These are phyloP conservation scores for Chydorus sphaericus DNA, from an alignment of 2,888 invertebrate species.

Conservation along the genomic window DNA sequence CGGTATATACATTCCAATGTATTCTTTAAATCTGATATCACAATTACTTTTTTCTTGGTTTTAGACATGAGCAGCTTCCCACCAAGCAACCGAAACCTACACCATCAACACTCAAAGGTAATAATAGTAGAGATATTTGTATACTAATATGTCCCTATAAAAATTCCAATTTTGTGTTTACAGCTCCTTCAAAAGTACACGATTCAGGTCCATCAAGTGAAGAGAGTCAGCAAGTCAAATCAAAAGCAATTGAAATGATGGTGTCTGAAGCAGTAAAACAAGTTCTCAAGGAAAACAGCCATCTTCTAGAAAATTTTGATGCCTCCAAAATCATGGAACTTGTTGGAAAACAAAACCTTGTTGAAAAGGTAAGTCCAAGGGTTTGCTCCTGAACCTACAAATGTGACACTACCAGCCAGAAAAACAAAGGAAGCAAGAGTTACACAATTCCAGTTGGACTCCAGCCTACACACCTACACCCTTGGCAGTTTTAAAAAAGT, in stretches of 20 bases:
- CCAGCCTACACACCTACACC: slow-evolving; percentile 48
- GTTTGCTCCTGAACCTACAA: background rate
- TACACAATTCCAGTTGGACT: slow-evolving; percentile 18
- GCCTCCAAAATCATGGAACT: slow-evolving; percentile 12
- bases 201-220: background rate
- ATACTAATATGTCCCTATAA: too few relatives aligned
- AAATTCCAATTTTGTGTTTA: background rate
- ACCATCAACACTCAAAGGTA: background rate
- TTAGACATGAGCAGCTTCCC: slow-evolving; percentile 3
- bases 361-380: slow-evolving; percentile 34
- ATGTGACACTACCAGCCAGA: background rate
- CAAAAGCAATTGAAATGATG: slow-evolving; percentile 40
- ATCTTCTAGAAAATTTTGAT: slow-evolving; percentile 23
- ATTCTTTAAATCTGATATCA: too few relatives aligned
- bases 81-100: background rate
- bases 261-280: slow-evolving; percentile 46
- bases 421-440: slow-evolving; percentile 4
- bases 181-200: background rate
- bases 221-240: slow-evolving; percentile 27
- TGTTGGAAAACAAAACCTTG: slow-evolving; percentile 24
- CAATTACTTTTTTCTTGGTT: too few relatives aligned
- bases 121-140: background rate
- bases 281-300: slow-evolving; percentile 31
- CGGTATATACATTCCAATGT: too few relatives aligned
- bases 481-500: slow-evolving; percentile 40